Evolutionary conservation across 2,888 invertebrate species (phyloP), one percentile per base, ranked within the genome.

Genomic region (Vannuccia rotundouncinata): DNA sequence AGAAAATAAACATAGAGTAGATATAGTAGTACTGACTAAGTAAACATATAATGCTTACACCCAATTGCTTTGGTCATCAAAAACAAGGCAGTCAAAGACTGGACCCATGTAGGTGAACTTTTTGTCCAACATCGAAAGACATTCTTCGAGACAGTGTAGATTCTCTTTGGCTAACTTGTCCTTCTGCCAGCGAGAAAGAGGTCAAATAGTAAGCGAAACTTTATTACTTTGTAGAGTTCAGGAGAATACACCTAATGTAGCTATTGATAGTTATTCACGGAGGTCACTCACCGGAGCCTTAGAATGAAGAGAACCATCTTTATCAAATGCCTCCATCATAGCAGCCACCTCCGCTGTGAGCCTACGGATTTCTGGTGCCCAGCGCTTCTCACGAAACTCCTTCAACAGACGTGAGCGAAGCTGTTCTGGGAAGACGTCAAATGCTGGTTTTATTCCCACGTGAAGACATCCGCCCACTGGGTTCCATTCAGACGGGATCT

Each of bases 61-160:
- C 96, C 96, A 98, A 31, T 92, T 91, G 29, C 90, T 89, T 13
- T 95, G 95, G 89, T 97, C 95, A 85, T 95, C 91, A 88, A 94
- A 98, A 30, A 97, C 91, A 78, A 99, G 91, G 89, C 95, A 95
- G 88, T 99, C 99, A 87, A 93, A 95, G 1, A 93, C 92, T 0
- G 94, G 94, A 25, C 96, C 97, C 5, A 92, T 88, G 86, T 97
- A 95, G 80, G 89, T 90, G 87, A 92, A 95, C 86, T 95, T 94
- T 87, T 96, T 97, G 83, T 98, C 96, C 76, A 92, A 90, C 82
- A 89, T 90, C 84, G 91, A 92, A 81, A 98, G 89, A 81, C 93
- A 90, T 84, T 98, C 97, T 78, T 95, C 90, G 5, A 78, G 29
- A 60, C 25, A 60, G 22, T 66, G 60, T 22, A 94, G 88, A 86